Base-by-base conservation (phyloP, 1,140 invertebrate species). In the Yoshiicerus persimilis region DNA sequence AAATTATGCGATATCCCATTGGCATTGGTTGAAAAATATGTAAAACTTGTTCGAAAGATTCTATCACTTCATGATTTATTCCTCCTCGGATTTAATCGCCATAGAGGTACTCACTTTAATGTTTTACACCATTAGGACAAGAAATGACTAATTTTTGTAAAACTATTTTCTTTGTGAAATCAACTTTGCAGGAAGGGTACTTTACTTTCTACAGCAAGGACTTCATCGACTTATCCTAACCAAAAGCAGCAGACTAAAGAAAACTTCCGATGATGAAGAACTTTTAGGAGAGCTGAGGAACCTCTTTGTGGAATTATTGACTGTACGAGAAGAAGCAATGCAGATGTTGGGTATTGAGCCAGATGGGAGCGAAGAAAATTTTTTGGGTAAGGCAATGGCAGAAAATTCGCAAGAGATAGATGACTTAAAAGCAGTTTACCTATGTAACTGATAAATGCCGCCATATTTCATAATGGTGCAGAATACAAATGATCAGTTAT, bases 161-260 rank as follows among this genome's bases (percentile, higher is more conserved):
- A n/a, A n/a, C n/a, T n/a, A n/a, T n/a, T n/a, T n/a, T n/a, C n/a
- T n/a, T n/a, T n/a, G n/a, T n/a, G n/a, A n/a, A n/a, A n/a, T n/a
- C n/a, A n/a, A n/a, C 6, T 47, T 84, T 84, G 4, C 11, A 84
- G 84, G 84, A 64, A 25, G 84, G 25, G 62, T 86, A 16, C 34
- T 86, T 13, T 86, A 86, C 62, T 86, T 86, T 86, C 25, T 86
- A 11, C 84, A 86, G 66, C 84, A 86, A 86, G 84, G 84, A 34
- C 30, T 86, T 23, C 56, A 64, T 32, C 56, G 84, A 30, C 32
- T 62, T 8, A 86, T 86, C 23, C 32, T 64, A 9, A 64, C 32
- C 16, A 86, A 86, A 66, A 32, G 32, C 9, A 66, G 25, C 25
- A 36, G 27, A 16, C 10, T 64, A 9, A 66, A 64, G 32, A 66